These are phyloP conservation scores for Pipistrellus pygmaeus DNA, from an alignment of 2,797 vertebrate genomes.

Conservation along the genomic window DNA sequence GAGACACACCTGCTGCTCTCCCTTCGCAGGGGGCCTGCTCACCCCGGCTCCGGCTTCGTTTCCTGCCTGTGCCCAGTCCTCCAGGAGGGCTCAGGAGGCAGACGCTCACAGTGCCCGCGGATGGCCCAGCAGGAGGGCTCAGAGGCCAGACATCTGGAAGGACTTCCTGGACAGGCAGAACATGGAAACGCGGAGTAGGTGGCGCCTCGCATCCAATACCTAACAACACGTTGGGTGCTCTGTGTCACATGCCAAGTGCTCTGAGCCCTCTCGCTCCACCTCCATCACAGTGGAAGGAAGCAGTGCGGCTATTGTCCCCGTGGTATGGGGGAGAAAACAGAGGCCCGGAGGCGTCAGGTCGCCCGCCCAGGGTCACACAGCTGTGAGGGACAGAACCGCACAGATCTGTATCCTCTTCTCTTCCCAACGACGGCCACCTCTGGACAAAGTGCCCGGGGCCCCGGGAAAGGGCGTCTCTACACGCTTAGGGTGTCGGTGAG, in stretches of 20 bases:
- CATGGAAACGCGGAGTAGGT: not conserved
- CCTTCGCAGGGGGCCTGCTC: not conserved
- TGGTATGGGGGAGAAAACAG: not conserved
- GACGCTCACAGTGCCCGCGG: not conserved
- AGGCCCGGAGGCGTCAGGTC: not conserved
- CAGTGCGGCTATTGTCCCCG: not conserved
- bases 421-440: not conserved
- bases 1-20: not conserved
- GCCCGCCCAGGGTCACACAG: not conserved
- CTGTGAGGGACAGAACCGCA: not conserved
- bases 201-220: not conserved
- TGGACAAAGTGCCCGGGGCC: not conserved
- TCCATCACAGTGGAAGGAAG: not conserved
- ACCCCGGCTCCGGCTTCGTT: not conserved
- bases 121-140: not conserved
- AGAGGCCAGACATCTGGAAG: conserved; percentile 43
- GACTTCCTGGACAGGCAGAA: conserved; percentile 45
- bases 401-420: not conserved
- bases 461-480: not conserved
- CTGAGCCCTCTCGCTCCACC: not conserved
- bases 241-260: not conserved
- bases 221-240: not conserved
- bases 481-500: not conserved
- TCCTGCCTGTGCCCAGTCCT: not conserved
- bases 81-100: not conserved